A percentile compares a stretch with the other conserved stretches of the same genome.
Evolutionary conservation across 1,140 invertebrate genomes (phyloP).

Genomic region (Drosophila tsacasi): DNA sequence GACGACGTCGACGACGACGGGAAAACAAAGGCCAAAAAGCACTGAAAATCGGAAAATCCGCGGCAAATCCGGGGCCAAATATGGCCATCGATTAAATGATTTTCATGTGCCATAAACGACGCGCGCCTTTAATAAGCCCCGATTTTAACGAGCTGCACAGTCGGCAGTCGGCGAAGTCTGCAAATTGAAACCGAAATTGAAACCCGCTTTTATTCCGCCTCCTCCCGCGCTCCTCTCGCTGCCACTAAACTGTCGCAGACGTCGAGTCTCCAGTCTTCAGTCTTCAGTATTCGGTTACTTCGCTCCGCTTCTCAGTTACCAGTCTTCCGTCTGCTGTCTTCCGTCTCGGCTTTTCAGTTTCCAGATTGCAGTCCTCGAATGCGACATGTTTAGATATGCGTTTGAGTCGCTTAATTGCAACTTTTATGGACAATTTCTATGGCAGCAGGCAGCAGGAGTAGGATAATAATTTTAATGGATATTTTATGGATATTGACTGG

Average conservation of each 20-base stretch:
- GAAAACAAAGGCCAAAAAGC: not conserved
- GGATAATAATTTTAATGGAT: slow-evolving; percentile 62
- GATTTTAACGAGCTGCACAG: slow-evolving; percentile 73
- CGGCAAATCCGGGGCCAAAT: slow-evolving; percentile 63
- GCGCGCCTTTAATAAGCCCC: slow-evolving; percentile 79
- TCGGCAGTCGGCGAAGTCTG: slow-evolving; percentile 26
- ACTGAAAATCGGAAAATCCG: slow-evolving; percentile 30
- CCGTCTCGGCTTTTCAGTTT: slow-evolving; percentile 3
- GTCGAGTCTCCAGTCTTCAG: slow-evolving; percentile 56
- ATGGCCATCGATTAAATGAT: slow-evolving; percentile 81
- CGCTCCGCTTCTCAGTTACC: slow-evolving; percentile 2
- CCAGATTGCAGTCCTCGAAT: slow-evolving; percentile 12
- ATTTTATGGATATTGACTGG: slow-evolving; percentile 67
- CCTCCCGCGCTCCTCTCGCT: not conserved
- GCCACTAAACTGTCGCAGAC: slow-evolving; percentile 74
- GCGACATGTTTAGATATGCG: slow-evolving; percentile 72
- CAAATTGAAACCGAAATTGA: slow-evolving; percentile 66
- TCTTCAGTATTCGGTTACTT: slow-evolving; percentile 8
- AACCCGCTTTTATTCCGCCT: slow-evolving; percentile 20
- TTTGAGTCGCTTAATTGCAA: slow-evolving; percentile 77
- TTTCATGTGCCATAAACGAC: slow-evolving; percentile 82
- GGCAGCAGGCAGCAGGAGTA: slow-evolving; percentile 38
- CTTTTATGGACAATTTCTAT: slow-evolving; percentile 73
- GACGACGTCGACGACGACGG: slow-evolving; percentile 4
- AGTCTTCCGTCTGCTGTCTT: slow-evolving; percentile 32